Percentiles rank a stretch among this genome's conserved stretches.
Evolutionary conservation across 2,113 vertebrate genomes (phyloP).

Genomic region (Mungos mungo): DNA sequence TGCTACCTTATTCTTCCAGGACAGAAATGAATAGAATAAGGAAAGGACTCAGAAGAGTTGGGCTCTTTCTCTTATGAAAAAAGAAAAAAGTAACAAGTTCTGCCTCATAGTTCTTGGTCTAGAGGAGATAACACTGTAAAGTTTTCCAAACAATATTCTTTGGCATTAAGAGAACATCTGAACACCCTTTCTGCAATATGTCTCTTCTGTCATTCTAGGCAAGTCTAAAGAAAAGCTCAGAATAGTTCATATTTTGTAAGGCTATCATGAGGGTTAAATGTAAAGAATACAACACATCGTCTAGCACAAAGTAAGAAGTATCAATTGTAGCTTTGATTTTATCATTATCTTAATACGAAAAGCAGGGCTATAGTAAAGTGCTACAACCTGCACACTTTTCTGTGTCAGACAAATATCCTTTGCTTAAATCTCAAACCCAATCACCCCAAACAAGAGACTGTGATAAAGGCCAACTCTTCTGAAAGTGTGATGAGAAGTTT

Average conservation of each 20-base stretch:
- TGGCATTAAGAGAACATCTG: background rate
- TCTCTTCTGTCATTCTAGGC: background rate
- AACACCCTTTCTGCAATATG: background rate
- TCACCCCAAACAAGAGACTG: conserved; percentile 47
- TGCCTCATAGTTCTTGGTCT: background rate
- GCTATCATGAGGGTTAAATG: background rate
- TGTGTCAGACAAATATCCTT: conserved; percentile 7
- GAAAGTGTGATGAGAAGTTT: conserved; percentile 36
- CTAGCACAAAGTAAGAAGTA: background rate
- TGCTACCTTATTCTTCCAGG: background rate
- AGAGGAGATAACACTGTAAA: background rate
- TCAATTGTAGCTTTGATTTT: background rate
- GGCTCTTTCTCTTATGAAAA: background rate
- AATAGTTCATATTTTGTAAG: background rate
- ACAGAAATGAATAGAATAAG: background rate
- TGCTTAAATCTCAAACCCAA: conserved; percentile 38
- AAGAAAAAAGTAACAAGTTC: background rate
- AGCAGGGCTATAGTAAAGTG: background rate
- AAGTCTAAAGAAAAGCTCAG: background rate
- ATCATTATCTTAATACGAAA: background rate
- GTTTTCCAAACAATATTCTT: background rate
- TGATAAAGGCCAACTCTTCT: conserved; percentile 34
- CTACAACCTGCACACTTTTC: background rate
- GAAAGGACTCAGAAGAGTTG: background rate
- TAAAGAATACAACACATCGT: background rate